Base-by-base conservation (phyloP, 2,797 vertebrate species). In the Jordanella pulchra region DNA sequence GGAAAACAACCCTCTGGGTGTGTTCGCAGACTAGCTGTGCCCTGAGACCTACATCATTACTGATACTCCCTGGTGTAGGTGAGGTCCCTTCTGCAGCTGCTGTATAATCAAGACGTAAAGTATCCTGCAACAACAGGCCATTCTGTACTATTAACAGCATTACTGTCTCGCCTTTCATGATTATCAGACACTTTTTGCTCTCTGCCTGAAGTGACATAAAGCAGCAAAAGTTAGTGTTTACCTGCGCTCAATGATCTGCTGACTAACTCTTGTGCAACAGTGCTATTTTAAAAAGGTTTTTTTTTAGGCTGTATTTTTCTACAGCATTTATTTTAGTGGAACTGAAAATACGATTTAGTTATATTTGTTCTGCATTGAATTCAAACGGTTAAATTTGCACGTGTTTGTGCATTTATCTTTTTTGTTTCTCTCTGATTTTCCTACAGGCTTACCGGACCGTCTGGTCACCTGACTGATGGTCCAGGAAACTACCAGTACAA, bases 401-500 rank as follows among this genome's bases (percentile, higher is more conserved):
- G 15, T 45, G 25, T n/a, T 32, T 7, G 4, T 60, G 21, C 10
- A 23, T 18, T 65, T 28, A 48, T 15, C 23, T 45, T 10, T 5
- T 11, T 28, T 25, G 68, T 2, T 47, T 47, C 15, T 51, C 61
- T 7, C 25, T 25, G 25, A 23, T 2, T 54, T 18, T 50, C 76
- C 90, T 86, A 12, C 90, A 99, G 97, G 83, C 86, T 99, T 87
- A 97, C 95, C n/a, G 97, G 95, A 30, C 90, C 96, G 65, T 96
- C 95, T 12, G 98, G 97, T 17, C 95, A 94, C 51, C 93, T 99
- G 83, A 97, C 96, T 0, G 97, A 99, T 71, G 98, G 98, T 81
- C 97, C 97, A 63, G 97, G 97, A 50, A 97, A 99, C 93, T 99
- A 99, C 89, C 99, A 98, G 89, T 97, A 98, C 91, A 99, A 99